Conservation (phyloP, 2,797 vertebrate genomes). For the Alca torda region DNA sequence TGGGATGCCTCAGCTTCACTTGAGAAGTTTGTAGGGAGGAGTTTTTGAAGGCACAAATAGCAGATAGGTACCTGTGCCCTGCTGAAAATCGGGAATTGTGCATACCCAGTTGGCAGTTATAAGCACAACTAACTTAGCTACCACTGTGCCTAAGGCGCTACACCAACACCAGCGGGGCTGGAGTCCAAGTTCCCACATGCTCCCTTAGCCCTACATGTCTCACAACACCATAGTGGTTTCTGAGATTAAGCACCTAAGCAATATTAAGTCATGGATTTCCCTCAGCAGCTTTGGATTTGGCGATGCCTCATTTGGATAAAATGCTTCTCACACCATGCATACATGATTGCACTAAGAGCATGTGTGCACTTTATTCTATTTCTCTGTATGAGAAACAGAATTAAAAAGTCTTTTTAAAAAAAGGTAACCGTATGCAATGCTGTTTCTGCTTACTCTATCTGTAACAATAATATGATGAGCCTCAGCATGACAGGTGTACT, state of each 20-base stretch:
- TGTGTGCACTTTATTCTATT: neutral
- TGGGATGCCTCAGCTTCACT: neutral
- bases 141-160: neutral
- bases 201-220: neutral
- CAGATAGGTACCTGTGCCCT: neutral
- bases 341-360: neutral
- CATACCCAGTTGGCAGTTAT: neutral
- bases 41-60: neutral
- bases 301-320: neutral
- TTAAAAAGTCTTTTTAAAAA: neutral
- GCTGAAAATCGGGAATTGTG: neutral
- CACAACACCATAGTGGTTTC: neutral
- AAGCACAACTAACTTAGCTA: neutral
- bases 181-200: neutral
- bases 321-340: neutral
- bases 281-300: neutral
- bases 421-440: neutral
- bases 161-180: fast-evolving
- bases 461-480: neutral
- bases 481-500: neutral
- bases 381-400: neutral
- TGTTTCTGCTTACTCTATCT: neutral
- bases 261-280: neutral
- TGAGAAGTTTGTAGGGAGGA: neutral
- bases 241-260: neutral